Percentiles rank a stretch among this genome's conserved stretches.
Conservation (phyloP, 2,113 vertebrate genomes). For the Pseudonaja textilis region DNA sequence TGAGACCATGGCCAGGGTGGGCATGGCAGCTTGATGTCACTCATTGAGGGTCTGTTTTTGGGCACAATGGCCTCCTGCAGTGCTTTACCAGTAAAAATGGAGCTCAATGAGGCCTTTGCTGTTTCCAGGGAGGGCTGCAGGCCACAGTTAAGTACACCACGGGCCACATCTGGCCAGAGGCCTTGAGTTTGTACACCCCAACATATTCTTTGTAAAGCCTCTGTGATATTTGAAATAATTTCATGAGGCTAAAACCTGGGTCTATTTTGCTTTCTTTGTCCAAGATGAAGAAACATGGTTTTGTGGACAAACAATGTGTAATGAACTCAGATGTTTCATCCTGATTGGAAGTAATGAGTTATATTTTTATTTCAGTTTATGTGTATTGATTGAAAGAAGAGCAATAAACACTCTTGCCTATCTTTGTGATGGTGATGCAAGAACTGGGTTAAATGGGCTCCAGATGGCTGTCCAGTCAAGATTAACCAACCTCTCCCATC, state of each 20-base stretch:
- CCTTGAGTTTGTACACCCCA: too few species aligned
- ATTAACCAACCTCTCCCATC: slow-evolving; percentile 58
- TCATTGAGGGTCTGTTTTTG: too few species aligned
- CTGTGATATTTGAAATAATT: background rate
- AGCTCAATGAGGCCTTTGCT: too few species aligned
- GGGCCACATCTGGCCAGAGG: too few species aligned
- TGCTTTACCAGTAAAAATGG: too few species aligned
- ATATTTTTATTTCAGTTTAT: slow-evolving; percentile 72
- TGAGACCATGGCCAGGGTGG: too few species aligned
- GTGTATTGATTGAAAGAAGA: slow-evolving; percentile 83
- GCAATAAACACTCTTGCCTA: slow-evolving; percentile 88
- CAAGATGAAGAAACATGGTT: background rate
- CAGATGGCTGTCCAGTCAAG: slow-evolving; percentile 91
- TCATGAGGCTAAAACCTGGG: slow-evolving; percentile 7
- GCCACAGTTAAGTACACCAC: too few species aligned
- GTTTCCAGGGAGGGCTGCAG: too few species aligned
- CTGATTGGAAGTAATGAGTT: background rate
- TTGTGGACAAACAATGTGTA: rapidly evolving
- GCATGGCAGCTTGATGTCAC: too few species aligned
- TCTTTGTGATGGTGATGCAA: slow-evolving; percentile 92
- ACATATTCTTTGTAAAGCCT: background rate
- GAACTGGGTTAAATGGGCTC: slow-evolving; percentile 86
- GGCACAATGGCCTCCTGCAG: too few species aligned
- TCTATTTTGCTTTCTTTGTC: background rate
- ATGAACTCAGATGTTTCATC: background rate